Evolutionary conservation across 2,797 vertebrate genomes (phyloP).

Genomic region (Alcedo quadribrachys): DNA sequence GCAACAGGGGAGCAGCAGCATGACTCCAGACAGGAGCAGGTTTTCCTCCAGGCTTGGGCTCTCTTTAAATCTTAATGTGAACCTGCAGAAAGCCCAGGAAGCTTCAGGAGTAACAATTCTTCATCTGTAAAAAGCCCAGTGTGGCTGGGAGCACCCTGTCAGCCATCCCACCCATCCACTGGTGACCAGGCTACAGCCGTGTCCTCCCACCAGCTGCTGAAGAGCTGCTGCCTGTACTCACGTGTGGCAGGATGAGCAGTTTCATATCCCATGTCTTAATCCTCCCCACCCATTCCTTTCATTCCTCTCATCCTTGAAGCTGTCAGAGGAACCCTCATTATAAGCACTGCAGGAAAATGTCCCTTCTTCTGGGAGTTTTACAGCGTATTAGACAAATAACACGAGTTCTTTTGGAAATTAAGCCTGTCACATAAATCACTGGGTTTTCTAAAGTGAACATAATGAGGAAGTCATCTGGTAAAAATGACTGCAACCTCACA

Average conservation of each 20-base stretch:
- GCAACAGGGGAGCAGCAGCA: background rate
- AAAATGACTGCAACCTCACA: background rate
- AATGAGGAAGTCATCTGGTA: conserved; percentile 24
- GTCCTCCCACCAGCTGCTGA: background rate
- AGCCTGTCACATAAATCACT: background rate
- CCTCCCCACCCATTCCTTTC: background rate
- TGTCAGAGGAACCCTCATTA: background rate
- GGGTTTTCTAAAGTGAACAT: background rate
- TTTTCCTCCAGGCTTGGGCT: background rate
- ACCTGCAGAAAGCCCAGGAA: background rate
- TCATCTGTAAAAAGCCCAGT: background rate
- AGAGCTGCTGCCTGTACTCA: background rate
- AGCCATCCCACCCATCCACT: background rate
- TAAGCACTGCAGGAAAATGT: background rate
- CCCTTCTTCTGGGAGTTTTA: background rate
- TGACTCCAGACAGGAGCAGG: background rate
- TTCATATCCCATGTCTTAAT: background rate
- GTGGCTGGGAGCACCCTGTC: fast-evolving
- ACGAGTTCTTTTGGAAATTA: background rate
- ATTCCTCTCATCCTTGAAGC: background rate
- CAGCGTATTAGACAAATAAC: background rate
- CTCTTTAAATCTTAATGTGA: background rate
- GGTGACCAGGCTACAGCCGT: background rate
- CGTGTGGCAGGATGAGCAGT: background rate
- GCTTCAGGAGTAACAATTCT: background rate